A percentile compares a stretch with the other conserved stretches of the same genome.
Evolutionary conservation across 2,797 vertebrate species (phyloP).

Genomic region (Echiichthys vipera): DNA sequence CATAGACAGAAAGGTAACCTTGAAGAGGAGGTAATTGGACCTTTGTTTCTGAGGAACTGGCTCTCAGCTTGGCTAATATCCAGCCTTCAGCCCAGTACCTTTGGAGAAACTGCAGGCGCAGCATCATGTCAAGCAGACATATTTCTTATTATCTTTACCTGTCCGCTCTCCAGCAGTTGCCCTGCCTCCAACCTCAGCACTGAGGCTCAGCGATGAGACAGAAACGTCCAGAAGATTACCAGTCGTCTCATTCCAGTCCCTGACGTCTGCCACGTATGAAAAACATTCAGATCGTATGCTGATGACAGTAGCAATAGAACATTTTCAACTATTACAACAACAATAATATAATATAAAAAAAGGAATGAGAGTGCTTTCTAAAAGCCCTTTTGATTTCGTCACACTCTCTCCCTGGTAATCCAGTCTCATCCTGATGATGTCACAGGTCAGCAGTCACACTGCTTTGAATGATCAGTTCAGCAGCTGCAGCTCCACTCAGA

Average conservation of each 20-base stretch:
- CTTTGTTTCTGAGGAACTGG: conserved; percentile 53
- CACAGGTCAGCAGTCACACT: conserved; percentile 63
- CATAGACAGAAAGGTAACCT: conserved; percentile 68
- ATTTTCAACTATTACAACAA: conserved; percentile 63
- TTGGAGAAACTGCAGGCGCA: conserved; percentile 59
- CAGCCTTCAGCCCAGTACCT: conserved; percentile 55
- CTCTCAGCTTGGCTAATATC: conserved; percentile 50
- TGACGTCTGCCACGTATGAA: conserved; percentile 38
- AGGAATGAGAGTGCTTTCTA: conserved; percentile 61
- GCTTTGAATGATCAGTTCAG: conserved; percentile 34
- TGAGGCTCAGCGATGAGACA: conserved; percentile 4
- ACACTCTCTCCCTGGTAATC: conserved; percentile 51
- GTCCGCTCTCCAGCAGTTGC: conserved; percentile 8
- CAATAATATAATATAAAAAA: conserved; percentile 36
- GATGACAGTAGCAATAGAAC: conserved; percentile 49
- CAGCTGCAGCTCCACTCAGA: conserved; percentile 41
- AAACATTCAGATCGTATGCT: conserved; percentile 73
- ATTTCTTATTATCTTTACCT: conserved; percentile 42
- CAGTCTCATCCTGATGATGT: conserved; percentile 70
- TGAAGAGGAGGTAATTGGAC: conserved; percentile 57
- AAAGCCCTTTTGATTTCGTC: conserved; percentile 77
- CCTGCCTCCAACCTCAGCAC: conserved; percentile 17
- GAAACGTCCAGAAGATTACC: conserved; percentile 20
- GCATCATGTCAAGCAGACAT: conserved; percentile 51
- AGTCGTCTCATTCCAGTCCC: conserved; percentile 10